These are phyloP conservation scores for Chelmon rostratus DNA, from an alignment of 2,797 vertebrate species.

Conservation along the genomic window DNA sequence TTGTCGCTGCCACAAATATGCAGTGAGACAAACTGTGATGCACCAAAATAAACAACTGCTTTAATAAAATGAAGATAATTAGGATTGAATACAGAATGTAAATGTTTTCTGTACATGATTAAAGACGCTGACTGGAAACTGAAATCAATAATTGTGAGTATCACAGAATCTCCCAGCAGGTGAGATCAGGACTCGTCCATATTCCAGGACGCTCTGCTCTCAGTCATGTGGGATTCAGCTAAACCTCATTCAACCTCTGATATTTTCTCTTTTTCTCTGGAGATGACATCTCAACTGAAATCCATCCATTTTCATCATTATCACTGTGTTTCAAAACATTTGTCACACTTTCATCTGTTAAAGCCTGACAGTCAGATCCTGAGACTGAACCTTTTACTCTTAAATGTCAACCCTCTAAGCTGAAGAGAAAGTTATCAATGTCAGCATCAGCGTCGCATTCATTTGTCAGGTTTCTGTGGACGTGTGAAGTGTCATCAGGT, in stretches of 20 bases:
- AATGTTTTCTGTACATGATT: too few species aligned
- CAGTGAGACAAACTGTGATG: not conserved
- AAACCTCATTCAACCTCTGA: not conserved
- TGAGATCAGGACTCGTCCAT: too few species aligned
- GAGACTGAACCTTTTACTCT: not conserved
- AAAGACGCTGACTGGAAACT: not conserved
- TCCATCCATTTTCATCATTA: too few species aligned
- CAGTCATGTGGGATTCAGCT: slow-evolving; percentile 5
- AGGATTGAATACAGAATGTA: not conserved
- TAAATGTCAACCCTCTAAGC: slow-evolving; percentile 32
- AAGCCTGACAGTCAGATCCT: not conserved
- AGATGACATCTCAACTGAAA: too few species aligned
- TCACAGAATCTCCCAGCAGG: too few species aligned
- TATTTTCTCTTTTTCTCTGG: too few species aligned
- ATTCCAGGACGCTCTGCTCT: not conserved
- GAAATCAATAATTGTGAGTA: too few species aligned
- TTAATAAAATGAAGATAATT: not conserved
- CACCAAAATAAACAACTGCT: not conserved
- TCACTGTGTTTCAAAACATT: not conserved
- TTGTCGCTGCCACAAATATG: not conserved
- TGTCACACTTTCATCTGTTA: not conserved
- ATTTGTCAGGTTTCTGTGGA: slow-evolving; percentile 28
- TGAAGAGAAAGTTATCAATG: slow-evolving; percentile 2
- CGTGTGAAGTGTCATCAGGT: slow-evolving; percentile 30
- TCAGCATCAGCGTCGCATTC: not conserved